Conservation (phyloP, 2,888 invertebrate species). For the Coelogynopora nodosa region DNA sequence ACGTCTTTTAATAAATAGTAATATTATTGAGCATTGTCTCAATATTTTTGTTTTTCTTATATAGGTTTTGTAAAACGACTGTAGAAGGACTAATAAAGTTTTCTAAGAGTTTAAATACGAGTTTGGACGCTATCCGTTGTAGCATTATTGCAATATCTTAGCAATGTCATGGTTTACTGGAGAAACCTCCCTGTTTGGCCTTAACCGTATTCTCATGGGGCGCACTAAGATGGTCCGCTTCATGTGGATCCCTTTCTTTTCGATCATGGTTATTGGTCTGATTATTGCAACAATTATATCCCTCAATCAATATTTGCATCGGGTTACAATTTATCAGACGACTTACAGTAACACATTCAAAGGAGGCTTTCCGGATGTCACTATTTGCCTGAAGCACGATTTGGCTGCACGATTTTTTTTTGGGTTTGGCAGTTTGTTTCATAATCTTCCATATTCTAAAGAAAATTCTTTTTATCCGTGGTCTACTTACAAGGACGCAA, state of each 20-base stretch:
- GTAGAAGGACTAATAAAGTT: no score
- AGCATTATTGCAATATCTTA: no score
- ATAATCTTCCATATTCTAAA: neutral
- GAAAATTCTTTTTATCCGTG: neutral
- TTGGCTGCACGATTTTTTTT: neutral
- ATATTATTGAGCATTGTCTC: no score
- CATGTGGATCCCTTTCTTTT: conserved; percentile 9
- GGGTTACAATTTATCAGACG: neutral
- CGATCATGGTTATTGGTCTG: neutral
- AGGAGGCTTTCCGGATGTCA: neutral
- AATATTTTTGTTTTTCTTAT: no score
- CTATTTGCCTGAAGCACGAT: neutral
- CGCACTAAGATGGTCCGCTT: neutral
- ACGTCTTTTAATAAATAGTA: no score
- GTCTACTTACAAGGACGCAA: neutral
- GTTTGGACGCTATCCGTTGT: no score
- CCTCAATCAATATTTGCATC: neutral
- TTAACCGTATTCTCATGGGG: neutral
- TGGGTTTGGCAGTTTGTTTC: neutral
- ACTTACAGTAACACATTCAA: neutral
- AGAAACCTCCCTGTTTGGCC: neutral
- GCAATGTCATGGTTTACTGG: neutral
- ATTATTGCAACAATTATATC: neutral
- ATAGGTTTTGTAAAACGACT: no score
- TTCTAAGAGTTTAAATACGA: no score